Conservation (phyloP, 2,797 vertebrate genomes). For the Hoplostethus atlanticus region DNA sequence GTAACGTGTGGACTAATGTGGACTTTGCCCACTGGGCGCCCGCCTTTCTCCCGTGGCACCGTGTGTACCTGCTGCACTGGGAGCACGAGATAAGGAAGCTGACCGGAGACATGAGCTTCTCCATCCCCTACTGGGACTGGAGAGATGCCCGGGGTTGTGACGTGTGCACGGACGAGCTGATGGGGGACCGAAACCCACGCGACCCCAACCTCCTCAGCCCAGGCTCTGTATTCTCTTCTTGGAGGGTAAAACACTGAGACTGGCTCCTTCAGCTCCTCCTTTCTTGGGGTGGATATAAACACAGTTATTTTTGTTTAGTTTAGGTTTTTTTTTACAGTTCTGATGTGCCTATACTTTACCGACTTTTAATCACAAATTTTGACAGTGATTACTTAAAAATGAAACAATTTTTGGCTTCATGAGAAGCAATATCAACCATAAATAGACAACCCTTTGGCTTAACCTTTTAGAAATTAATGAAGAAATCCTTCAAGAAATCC, state of each 20-base stretch:
- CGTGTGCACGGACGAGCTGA: slow-evolving; percentile 92
- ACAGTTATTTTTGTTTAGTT: too few relatives aligned
- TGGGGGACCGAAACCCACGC: slow-evolving; percentile 86
- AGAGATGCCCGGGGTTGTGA: slow-evolving; percentile 88
- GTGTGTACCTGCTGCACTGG: slow-evolving; percentile 91
- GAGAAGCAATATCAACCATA: too few relatives aligned
- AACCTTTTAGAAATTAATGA: too few relatives aligned
- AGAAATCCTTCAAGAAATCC: too few relatives aligned
- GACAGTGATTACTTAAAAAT: too few relatives aligned
- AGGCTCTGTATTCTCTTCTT: slow-evolving; percentile 93
- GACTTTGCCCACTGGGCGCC: slow-evolving; percentile 96
- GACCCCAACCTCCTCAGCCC: slow-evolving; percentile 89
- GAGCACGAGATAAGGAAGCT: slow-evolving; percentile 91
- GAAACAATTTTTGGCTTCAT: too few relatives aligned
- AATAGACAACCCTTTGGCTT: too few relatives aligned
- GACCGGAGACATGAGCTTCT: slow-evolving; percentile 88
- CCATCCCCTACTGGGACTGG: slow-evolving; percentile 97
- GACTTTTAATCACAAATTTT: too few relatives aligned
- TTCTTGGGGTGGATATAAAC: too few relatives aligned
- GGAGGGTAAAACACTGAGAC: slow-evolving; percentile 86
- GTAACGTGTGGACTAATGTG: slow-evolving; percentile 87
- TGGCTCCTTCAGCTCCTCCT: too few relatives aligned
- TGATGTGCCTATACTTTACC: too few relatives aligned
- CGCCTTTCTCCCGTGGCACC: slow-evolving; percentile 94
- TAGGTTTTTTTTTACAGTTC: too few relatives aligned